Evolutionary conservation across 1,140 invertebrate genomes (phyloP).

Genomic region (Stegodyphus dumicola): DNA sequence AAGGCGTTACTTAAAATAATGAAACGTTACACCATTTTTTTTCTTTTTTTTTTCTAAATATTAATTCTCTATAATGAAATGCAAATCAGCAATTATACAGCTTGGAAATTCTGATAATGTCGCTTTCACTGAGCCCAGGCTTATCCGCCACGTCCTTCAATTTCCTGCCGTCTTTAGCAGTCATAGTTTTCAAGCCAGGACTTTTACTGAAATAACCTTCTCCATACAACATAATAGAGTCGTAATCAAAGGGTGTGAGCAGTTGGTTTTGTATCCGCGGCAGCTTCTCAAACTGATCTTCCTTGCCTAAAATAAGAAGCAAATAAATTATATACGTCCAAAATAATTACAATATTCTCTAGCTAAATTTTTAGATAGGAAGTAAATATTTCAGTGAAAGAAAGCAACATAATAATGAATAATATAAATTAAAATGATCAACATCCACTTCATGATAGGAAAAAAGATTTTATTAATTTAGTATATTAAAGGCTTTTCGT

Average conservation of each 20-base stretch:
- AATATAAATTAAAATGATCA: too few species aligned
- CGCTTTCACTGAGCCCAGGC: conserved; percentile 65
- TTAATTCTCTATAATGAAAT: background rate
- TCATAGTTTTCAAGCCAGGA: conserved; percentile 65
- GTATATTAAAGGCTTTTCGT: too few species aligned
- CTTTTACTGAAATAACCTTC: conserved; percentile 66
- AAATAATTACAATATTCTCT: too few species aligned
- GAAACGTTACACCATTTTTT: too few species aligned
- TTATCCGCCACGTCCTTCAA: conserved; percentile 66
- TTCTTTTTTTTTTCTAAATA: too few species aligned
- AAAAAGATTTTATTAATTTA: too few species aligned
- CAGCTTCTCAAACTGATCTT: conserved; percentile 57
- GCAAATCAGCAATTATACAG: conserved; percentile 65
- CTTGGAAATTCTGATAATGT: conserved; percentile 65
- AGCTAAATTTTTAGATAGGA: too few species aligned
- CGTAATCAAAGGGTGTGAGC: conserved; percentile 66
- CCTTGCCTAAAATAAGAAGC: background rate
- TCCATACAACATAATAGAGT: conserved; percentile 68
- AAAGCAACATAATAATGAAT: too few species aligned
- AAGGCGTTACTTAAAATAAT: too few species aligned
- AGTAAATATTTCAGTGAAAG: too few species aligned
- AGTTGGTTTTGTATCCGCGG: conserved; percentile 57
- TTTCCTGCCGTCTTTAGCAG: conserved; percentile 63
- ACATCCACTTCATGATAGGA: too few species aligned
- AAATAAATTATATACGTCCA: too few species aligned